Base-by-base conservation (phyloP, 2,113 vertebrate species). In the Haemorhous mexicanus region DNA sequence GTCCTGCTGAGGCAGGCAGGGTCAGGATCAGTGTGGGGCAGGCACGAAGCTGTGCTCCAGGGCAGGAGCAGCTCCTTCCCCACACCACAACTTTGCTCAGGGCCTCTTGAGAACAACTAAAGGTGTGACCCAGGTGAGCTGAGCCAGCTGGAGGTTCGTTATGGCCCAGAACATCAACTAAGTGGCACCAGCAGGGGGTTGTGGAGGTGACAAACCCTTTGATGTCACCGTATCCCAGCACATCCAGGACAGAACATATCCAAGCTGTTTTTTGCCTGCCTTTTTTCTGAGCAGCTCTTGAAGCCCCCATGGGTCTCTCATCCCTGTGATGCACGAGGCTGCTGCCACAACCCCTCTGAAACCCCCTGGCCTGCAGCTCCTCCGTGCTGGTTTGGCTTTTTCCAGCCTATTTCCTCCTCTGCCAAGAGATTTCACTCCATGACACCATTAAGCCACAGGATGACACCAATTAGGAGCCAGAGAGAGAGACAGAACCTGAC, bases 51-150 rank as follows among this genome's bases (percentile, higher is more conserved):
- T 0, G 1, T 0, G 26, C 3, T 20, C n/a, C 19, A 20, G 1
- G 2, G 46, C 7, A 19, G 2, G 50, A 84, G 55, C 16, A 28
- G 72, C 33, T 32, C 6, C 9, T 64, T 26, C 63, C 62, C 0
- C 58, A 10, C 32, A 2, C 3, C 0, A 4, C 0, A 35, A 1
- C 2, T 5, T 0, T 27, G 86, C 70, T 87, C 84, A 44, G 33
- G 28, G n/a, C 53, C 30, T 79, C 13, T 33, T 5, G 37, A 61
- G 43, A 58, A 19, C 22, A 33, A 61, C 64, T 1, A 33, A 64
- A 84, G 32, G 28, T 5, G 23, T 21, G 11, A 6, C 16, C 39
- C 10, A 79, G 49, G 50, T 23, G 64, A 94, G 68, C 2, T 32
- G 92, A 94, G 63, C 32, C 89, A 92, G 77, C 70, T 41, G 55